Conservation (phyloP, 2,888 invertebrate genomes). For the Folsomia candida region DNA sequence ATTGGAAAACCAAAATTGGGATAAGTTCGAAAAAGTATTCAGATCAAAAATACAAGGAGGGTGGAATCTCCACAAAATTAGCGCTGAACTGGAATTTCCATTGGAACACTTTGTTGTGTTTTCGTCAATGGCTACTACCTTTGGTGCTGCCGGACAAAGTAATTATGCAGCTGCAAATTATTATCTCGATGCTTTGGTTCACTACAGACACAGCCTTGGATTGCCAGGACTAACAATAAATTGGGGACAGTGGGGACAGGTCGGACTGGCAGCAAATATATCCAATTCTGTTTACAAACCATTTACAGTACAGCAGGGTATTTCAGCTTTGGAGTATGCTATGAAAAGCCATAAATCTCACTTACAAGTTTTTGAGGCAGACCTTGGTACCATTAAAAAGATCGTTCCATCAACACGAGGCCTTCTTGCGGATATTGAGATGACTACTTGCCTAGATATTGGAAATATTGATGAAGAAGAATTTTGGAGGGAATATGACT, state of each 20-base stretch:
- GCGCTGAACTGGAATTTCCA: neutral
- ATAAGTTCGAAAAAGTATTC: conserved; percentile 10
- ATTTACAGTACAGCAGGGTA: conserved; percentile 12
- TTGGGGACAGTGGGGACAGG: conserved; percentile 34
- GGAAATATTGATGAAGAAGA: conserved; percentile 19
- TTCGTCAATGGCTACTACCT: neutral
- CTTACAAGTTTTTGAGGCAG: neutral
- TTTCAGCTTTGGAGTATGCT: conserved; percentile 6
- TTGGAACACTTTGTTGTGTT: conserved; percentile 29
- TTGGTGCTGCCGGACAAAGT: conserved; percentile 15
- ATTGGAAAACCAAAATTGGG: conserved; percentile 22
- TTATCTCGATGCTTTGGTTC: conserved; percentile 18
- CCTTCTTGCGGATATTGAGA: neutral
- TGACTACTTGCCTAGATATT: neutral
- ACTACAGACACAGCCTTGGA: conserved; percentile 13
- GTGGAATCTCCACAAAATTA: conserved; percentile 22
- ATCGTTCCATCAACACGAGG: neutral
- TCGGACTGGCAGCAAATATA: conserved; percentile 25
- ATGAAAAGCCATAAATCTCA: conserved; percentile 6
- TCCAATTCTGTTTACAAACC: conserved; percentile 16
- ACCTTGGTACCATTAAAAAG: neutral
- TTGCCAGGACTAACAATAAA: conserved; percentile 21
- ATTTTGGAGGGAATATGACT: conserved; percentile 30
- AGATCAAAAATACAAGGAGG: conserved; percentile 17
- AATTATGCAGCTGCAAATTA: conserved; percentile 19